Percentiles rank a stretch among this genome's conserved stretches.
phyloP scores from a whole-genome alignment of 2,888 invertebrate genomes.

The Synanthedon formicaeformis region DNA sequence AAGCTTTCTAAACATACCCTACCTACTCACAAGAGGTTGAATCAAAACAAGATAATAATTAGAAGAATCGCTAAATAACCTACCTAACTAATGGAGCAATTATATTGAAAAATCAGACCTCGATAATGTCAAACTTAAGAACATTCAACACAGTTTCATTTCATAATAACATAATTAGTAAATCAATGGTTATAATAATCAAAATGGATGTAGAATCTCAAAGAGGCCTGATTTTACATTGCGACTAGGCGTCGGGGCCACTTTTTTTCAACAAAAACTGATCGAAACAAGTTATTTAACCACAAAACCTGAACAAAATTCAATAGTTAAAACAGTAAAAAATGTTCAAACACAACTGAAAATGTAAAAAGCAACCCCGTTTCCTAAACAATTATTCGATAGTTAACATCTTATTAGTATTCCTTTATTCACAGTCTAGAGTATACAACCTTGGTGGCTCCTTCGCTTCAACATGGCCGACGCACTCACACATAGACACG shows the following conservation, averaged over 20 bases:
- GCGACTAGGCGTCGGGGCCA: conserved; percentile 62
- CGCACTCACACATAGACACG: conserved; percentile 52
- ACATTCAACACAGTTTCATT: not conserved
- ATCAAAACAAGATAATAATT: conserved; percentile 46
- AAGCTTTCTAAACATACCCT: conserved; percentile 14
- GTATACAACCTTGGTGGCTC: conserved; percentile 63
- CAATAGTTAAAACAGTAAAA: conserved; percentile 27
- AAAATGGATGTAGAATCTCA: conserved; percentile 10
- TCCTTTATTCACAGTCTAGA: conserved; percentile 52
- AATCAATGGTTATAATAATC: not conserved
- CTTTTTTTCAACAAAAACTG: conserved; percentile 33
- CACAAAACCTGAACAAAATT: conserved; percentile 22
- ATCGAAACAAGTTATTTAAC: conserved; percentile 24
- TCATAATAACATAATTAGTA: not conserved
- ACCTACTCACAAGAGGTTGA: conserved; percentile 35
- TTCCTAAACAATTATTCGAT: conserved; percentile 56
- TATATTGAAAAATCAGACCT: conserved; percentile 52
- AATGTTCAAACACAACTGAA: conserved; percentile 37
- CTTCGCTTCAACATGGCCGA: conserved; percentile 61
- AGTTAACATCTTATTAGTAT: conserved; percentile 62
- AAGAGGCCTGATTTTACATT: conserved; percentile 49
- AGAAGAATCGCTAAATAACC: conserved; percentile 64
- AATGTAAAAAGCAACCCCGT: conserved; percentile 55
- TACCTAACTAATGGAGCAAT: conserved; percentile 69
- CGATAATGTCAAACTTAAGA: conserved; percentile 21